Evolutionary conservation across 2,888 invertebrate species (phyloP), one percentile per base, ranked within the genome.

Genomic region (Zhuqinia jingwanae): DNA sequence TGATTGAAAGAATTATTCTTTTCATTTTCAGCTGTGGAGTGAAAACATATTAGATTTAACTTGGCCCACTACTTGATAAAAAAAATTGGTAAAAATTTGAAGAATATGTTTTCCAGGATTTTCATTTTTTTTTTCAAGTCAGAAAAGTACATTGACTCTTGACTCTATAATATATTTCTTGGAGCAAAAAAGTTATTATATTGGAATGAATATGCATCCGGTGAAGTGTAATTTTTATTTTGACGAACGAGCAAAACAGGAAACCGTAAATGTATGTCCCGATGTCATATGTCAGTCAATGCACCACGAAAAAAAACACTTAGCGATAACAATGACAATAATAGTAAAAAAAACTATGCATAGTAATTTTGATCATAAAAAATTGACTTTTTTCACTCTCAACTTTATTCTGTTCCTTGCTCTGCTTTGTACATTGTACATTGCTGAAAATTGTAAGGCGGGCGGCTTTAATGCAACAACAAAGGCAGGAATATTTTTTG

Each of bases 91-190:
- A n/a, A n/a, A n/a, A n/a, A n/a, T n/a, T n/a, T n/a, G n/a, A n/a
- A n/a, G n/a, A n/a, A n/a, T n/a, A n/a, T n/a, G 17, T 1, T 3
- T 11, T 22, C 22, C 25, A 58, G 2, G 2, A 50, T 13, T 50
- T 50, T 50, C 50, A 50, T 13, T 15, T 13, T 8, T n/a, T n/a
- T 15, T n/a, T n/a, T 5, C n/a, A 56, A 56, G 56, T 25, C 58
- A 60, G 25, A 17, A 22, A 17, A 42, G 47, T 63, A 20, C 63
- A 78, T 78, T 78, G 78, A 78, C 25, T 63, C 0, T n/a, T n/a
- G n/a, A n/a, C n/a, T n/a, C n/a, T n/a, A n/a, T n/a, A n/a, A n/a
- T n/a, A n/a, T n/a, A n/a, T n/a, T n/a, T n/a, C n/a, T n/a, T n/a
- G n/a, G n/a, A n/a, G n/a, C n/a, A n/a, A n/a, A n/a, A n/a, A n/a